A percentile compares a stretch with the other conserved stretches of the same genome.
Conservation (phyloP, 2,888 invertebrate genomes). For the Sepiola atlantica region DNA sequence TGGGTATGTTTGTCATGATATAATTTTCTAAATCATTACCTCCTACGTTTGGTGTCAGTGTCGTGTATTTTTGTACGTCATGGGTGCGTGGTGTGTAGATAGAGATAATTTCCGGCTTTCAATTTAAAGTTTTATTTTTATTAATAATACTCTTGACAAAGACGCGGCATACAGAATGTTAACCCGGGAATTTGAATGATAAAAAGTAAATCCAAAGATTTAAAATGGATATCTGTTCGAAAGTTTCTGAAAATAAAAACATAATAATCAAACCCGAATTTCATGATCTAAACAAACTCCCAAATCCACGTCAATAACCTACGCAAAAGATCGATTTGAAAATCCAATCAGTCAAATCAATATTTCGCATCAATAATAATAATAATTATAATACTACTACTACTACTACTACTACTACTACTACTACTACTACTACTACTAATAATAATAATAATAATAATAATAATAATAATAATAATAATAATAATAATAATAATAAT, state of each 20-base stretch:
- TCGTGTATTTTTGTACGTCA: no score
- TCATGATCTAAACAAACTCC: background rate
- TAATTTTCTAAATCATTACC: no score
- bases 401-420: no score
- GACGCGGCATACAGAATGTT: background rate
- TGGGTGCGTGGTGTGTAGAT: no score
- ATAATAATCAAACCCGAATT: background rate
- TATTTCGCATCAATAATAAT: background rate
- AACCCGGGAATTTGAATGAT: background rate
- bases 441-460: no score
- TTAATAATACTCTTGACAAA: background rate
- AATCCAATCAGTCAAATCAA: background rate
- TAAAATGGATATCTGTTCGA: no score
- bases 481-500: no score
- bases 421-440: no score
- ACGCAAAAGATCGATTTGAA: background rate
- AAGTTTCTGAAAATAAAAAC: background rate
- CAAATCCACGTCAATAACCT: background rate
- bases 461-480: no score
- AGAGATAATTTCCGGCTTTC: no score
- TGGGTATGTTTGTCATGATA: no score
- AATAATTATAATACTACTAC: background rate
- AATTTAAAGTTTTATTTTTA: background rate
- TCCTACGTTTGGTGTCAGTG: no score
- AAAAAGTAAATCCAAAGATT: background rate